These are phyloP conservation scores for Pomacea maculata DNA, from an alignment of 1,140 invertebrate genomes.

Conservation along the genomic window DNA sequence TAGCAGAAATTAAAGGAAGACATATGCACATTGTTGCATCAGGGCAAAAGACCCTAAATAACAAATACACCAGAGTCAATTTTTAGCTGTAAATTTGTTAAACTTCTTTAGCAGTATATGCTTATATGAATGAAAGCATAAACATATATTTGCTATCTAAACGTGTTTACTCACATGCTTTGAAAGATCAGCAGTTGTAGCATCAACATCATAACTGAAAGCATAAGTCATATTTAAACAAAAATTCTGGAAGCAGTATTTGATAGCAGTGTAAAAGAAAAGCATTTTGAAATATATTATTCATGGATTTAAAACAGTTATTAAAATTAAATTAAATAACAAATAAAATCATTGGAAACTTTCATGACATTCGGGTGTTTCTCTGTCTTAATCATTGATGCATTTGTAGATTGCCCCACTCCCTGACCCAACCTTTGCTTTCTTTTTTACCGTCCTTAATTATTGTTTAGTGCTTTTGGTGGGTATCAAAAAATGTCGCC, in stretches of 20 bases:
- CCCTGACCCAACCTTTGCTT: no score
- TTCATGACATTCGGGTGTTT: no score
- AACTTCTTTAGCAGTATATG: no score
- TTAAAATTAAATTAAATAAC: not conserved
- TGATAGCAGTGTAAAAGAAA: not conserved
- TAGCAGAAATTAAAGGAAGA: no score
- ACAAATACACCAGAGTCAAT: not conserved
- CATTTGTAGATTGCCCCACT: no score
- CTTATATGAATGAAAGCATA: not conserved
- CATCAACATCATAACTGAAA: conserved; percentile 62
- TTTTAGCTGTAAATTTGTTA: not conserved
- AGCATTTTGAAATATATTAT: conserved; percentile 11
- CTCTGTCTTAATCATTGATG: no score
- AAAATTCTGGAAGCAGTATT: no score
- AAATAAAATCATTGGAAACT: not conserved
- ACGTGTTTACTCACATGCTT: conserved; percentile 57
- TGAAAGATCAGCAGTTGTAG: conserved; percentile 49
- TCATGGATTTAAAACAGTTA: not conserved
- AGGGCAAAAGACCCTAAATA: no score
- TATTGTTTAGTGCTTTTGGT: no score
- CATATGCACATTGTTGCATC: no score
- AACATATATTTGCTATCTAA: not conserved
- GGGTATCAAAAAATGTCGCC: no score
- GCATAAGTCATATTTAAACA: not conserved
- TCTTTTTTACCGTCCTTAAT: no score